Conservation (phyloP, 2,888 invertebrate species). For the Eubasilissa splendida region DNA sequence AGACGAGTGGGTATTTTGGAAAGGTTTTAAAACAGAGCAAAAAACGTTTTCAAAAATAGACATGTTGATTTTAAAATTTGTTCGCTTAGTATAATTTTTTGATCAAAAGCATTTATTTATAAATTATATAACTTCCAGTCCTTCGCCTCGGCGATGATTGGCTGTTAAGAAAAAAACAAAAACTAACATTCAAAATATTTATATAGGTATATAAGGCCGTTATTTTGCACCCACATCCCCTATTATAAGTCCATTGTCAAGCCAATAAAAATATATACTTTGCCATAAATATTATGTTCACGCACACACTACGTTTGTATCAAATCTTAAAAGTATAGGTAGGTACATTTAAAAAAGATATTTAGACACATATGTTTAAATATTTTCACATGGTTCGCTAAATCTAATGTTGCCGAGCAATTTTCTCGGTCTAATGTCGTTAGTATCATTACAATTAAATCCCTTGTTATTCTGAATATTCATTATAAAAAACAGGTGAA, state of each 20-base stretch:
- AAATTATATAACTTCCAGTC: conserved; percentile 7
- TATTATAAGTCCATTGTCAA: conserved; percentile 48
- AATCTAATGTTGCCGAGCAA: conserved; percentile 29
- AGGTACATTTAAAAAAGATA: conserved; percentile 56
- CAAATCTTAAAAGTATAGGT: conserved; percentile 51
- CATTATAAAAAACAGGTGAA: conserved; percentile 6
- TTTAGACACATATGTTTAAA: conserved; percentile 55
- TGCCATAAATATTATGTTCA: conserved; percentile 54
- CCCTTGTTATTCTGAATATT: conserved; percentile 44
- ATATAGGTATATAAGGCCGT: conserved; percentile 56
- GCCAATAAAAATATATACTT: conserved; percentile 57
- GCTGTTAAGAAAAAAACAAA: conserved; percentile 10
- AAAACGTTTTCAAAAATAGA: background rate
- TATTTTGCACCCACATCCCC: conserved; percentile 56
- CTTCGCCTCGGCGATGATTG: background rate
- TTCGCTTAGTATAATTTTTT: conserved; percentile 25
- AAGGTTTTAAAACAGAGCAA: background rate
- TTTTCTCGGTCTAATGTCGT: conserved; percentile 15
- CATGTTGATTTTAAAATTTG: conserved; percentile 30
- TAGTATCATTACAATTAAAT: conserved; percentile 35
- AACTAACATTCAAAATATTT: conserved; percentile 43
- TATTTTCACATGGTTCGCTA: conserved; percentile 20
- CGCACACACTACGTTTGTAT: conserved; percentile 50
- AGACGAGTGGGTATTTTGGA: background rate
- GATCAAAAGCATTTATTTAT: conserved; percentile 7